Evolutionary conservation across 1,140 invertebrate genomes (phyloP).

Genomic region (Drosophila grimshawi): DNA sequence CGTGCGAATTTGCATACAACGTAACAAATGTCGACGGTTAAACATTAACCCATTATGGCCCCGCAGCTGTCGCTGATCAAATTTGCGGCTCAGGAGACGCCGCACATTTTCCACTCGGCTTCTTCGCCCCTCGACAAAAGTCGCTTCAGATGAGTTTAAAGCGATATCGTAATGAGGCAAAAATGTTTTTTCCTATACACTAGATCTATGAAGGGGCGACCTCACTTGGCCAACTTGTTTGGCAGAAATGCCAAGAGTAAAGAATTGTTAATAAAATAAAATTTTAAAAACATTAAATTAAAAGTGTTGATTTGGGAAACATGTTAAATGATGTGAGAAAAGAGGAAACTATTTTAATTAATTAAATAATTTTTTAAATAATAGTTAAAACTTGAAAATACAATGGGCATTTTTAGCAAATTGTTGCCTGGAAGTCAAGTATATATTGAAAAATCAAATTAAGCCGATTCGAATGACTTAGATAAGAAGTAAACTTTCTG

Average conservation of each 20-base stretch:
- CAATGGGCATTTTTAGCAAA: too few relatives aligned
- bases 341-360: too few relatives aligned
- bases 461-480: too few relatives aligned
- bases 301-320: too few relatives aligned
- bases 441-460: too few relatives aligned
- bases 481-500: too few relatives aligned
- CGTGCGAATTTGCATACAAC: conserved; percentile 49
- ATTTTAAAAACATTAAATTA: not conserved
- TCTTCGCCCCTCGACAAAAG: conserved; percentile 44
- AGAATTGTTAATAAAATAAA: not conserved
- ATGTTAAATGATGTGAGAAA: too few relatives aligned
- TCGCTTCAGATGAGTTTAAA: conserved; percentile 69
- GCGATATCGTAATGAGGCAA: conserved; percentile 54
- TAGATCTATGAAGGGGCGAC: conserved; percentile 4
- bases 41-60: conserved; percentile 76
- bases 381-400: too few relatives aligned
- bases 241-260: not conserved
- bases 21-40: conserved; percentile 23
- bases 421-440: too few relatives aligned
- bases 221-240: not conserved
- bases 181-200: conserved; percentile 33
- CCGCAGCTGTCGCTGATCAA: conserved; percentile 54
- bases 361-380: too few relatives aligned
- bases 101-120: conserved; percentile 64
- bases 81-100: conserved; percentile 48